Evolutionary conservation across 2,113 vertebrate genomes (phyloP).

Genomic region (Indicator indicator): DNA sequence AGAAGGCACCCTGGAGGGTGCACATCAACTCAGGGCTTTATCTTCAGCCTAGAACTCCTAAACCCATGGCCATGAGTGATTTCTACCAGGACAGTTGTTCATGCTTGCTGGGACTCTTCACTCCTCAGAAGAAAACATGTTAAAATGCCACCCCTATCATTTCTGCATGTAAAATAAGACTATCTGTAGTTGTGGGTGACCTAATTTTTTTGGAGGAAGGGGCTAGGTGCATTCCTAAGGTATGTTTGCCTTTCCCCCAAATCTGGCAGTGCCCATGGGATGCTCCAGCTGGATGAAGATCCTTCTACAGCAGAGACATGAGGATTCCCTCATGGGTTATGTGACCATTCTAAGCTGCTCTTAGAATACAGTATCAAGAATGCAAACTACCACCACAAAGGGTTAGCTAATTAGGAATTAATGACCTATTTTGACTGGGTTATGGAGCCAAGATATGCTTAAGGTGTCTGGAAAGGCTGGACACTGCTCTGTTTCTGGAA

Average conservation of each 20-base stretch:
- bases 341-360: not conserved
- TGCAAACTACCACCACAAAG: not conserved
- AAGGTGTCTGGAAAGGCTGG: not conserved
- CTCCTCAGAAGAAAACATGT: not conserved
- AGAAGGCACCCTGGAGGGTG: not conserved
- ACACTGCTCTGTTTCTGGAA: not conserved
- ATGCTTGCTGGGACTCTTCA: not conserved
- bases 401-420: not conserved
- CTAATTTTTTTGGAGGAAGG: not conserved
- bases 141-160: not conserved
- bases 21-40: not conserved
- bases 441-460: not conserved
- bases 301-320: not conserved
- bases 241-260: accelerated
- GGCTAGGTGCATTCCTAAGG: not conserved
- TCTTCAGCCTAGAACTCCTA: not conserved
- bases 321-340: accelerated
- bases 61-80: not conserved
- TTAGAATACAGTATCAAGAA: not conserved
- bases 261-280: not conserved
- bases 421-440: not conserved
- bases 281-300: not conserved
- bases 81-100: not conserved
- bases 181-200: not conserved
- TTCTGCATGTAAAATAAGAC: not conserved